Percentiles rank a stretch among this genome's conserved stretches.
phyloP scores from a whole-genome alignment of 92 coral and sea anemone genomes.

The Heliopora coerulea region DNA sequence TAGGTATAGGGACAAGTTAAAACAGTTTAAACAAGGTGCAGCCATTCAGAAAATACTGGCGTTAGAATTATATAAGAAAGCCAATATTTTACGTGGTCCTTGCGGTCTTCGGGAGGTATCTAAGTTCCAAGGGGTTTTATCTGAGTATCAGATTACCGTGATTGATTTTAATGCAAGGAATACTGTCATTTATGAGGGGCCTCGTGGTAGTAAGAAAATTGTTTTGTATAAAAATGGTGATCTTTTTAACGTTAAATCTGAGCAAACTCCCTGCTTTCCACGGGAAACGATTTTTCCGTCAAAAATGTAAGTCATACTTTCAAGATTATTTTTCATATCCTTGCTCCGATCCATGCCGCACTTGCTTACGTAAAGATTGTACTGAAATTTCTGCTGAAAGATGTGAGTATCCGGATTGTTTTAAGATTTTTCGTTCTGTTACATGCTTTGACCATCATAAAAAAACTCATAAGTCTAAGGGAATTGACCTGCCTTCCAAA shows the following conservation, averaged over 20 bases:
- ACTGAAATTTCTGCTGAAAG: neutral
- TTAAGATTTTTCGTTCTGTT: slow-evolving; percentile 29
- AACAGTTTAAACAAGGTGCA: slow-evolving; percentile 7
- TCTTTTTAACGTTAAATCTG: neutral
- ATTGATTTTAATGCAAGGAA: slow-evolving; percentile 15
- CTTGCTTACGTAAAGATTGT: slow-evolving; percentile 32
- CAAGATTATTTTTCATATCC: slow-evolving; percentile 8
- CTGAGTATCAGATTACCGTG: slow-evolving; percentile 10
- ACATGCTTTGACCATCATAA: slow-evolving; percentile 36
- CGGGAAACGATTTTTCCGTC: slow-evolving; percentile 4
- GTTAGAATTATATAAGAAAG: slow-evolving; percentile 27
- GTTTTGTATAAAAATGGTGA: neutral
- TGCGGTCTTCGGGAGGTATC: slow-evolving; percentile 27
- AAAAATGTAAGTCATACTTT: slow-evolving; percentile 8
- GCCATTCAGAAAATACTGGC: slow-evolving; percentile 7
- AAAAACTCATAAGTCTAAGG: slow-evolving; percentile 13
- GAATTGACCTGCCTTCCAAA: slow-evolving; percentile 11
- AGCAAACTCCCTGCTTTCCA: slow-evolving; percentile 7
- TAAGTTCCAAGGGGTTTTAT: slow-evolving; percentile 22
- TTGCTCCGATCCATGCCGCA: slow-evolving; percentile 21
- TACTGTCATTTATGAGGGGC: neutral
- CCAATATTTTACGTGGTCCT: slow-evolving; percentile 26
- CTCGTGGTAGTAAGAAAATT: neutral
- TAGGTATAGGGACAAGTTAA: neutral
- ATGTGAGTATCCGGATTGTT: slow-evolving; percentile 29